These are phyloP conservation scores for Archips crataeganus DNA, from an alignment of 2,888 invertebrate genomes.

Conservation along the genomic window DNA sequence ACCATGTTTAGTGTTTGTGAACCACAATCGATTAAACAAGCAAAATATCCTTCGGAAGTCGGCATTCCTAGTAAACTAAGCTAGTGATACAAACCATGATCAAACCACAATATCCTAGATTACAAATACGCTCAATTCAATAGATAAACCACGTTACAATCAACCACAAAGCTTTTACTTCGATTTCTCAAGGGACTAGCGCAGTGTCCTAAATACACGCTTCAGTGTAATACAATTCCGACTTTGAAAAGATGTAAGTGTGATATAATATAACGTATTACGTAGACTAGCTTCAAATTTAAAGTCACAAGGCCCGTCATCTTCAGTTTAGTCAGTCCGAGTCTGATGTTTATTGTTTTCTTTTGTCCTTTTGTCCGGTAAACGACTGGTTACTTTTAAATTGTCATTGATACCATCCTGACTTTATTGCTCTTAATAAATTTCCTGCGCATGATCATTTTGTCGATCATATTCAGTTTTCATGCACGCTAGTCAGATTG, in stretches of 20 bases:
- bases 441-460: neutral
- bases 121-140: neutral
- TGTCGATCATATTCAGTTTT: constrained; percentile 25
- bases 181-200: constrained; percentile 13
- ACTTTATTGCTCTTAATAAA: neutral
- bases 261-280: too few relatives aligned
- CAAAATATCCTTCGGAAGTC: neutral
- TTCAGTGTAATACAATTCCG: neutral
- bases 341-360: too few relatives aligned
- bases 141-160: neutral
- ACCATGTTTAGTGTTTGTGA: neutral
- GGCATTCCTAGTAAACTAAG: neutral
- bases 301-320: neutral
- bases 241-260: too few relatives aligned
- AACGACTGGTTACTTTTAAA: neutral
- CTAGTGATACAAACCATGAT: neutral
- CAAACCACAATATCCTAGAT: neutral
- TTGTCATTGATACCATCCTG: neutral
- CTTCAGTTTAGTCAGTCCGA: too few relatives aligned
- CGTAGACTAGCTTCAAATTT: neutral
- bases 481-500: constrained; percentile 50
- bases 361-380: too few relatives aligned
- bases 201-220: neutral
- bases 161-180: constrained; percentile 4
- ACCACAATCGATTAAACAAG: neutral